A percentile compares a stretch with the other conserved stretches of the same genome.
Conservation (phyloP, 1,140 invertebrate species). For the Trichonephila clavata region DNA sequence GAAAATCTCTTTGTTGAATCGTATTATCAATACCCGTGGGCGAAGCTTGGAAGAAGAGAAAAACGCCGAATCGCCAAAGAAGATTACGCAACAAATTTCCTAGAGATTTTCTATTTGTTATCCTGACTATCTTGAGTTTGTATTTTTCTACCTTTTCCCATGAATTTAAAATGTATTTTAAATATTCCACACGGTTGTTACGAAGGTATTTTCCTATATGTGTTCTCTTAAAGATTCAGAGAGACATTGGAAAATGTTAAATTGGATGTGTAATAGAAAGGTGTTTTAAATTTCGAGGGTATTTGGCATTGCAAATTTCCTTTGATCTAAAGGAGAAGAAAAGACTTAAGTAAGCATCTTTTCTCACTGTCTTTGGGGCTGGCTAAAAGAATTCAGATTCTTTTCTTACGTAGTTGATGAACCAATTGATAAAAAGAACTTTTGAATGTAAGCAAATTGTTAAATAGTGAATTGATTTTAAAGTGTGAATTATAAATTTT, state of each 20-base stretch:
- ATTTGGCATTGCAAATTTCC: neutral
- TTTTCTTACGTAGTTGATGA: neutral
- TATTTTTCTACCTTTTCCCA: neutral
- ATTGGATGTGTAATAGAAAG: conserved; percentile 30
- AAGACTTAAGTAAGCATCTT: neutral
- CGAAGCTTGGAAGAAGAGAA: neutral
- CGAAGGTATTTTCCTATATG: neutral
- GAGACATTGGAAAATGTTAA: neutral
- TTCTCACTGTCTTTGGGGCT: neutral
- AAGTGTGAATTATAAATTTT: neutral
- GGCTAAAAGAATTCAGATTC: neutral
- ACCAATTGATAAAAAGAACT: neutral
- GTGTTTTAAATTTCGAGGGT: neutral
- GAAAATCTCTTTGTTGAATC: conserved; percentile 54
- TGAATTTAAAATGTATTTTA: conserved; percentile 40
- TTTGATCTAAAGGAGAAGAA: neutral
- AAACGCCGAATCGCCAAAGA: conserved; percentile 25
- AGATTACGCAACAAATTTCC: conserved; percentile 37
- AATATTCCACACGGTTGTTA: conserved; percentile 3
- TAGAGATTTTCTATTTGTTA: conserved; percentile 38
- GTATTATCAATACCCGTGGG: conserved; percentile 46
- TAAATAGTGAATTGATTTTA: neutral
- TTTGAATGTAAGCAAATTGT: neutral
- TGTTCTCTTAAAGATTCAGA: conserved; percentile 23
- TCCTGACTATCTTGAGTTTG: neutral